Percentiles rank a stretch among this genome's conserved stretches.
Evolutionary conservation across 2,888 invertebrate genomes (phyloP).

Genomic region (Drosophila merina): DNA sequence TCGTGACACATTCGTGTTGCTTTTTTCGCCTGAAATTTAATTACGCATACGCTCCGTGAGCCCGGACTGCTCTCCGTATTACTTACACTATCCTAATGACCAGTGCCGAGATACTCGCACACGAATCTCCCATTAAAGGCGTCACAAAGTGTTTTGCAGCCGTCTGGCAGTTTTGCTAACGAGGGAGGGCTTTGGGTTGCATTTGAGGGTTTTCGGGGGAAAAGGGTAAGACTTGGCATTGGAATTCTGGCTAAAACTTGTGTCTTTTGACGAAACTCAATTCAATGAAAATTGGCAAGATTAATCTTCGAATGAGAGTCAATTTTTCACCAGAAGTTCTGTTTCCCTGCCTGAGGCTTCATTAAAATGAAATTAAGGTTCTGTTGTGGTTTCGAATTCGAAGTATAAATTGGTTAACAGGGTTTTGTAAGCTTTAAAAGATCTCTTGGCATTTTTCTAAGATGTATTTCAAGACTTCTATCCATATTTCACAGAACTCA

Average conservation of each 20-base stretch:
- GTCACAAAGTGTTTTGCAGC: constrained; percentile 28
- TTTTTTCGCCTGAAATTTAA: constrained; percentile 62
- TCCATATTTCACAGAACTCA: too few relatives aligned
- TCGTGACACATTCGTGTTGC: constrained; percentile 9
- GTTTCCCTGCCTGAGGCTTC: background rate
- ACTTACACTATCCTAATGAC: constrained; percentile 68
- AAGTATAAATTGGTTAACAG: background rate
- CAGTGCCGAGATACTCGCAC: constrained; percentile 15
- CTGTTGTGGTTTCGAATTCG: background rate
- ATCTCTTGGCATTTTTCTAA: too few relatives aligned
- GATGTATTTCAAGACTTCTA: too few relatives aligned
- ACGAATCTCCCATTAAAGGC: constrained; percentile 1
- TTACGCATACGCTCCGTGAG: constrained; percentile 66
- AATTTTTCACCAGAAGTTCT: background rate
- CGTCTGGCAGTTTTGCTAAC: constrained; percentile 14
- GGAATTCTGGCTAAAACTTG: background rate
- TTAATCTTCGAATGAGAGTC: background rate
- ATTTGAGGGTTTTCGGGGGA: too few relatives aligned
- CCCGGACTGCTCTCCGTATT: constrained; percentile 22
- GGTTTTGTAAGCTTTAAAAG: background rate
- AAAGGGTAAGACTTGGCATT: background rate
- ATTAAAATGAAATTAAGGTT: background rate
- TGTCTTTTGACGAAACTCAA: background rate
- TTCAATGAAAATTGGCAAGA: background rate
- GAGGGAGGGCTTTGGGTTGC: constrained; percentile 4